These are phyloP conservation scores for Sinotaia quadrata DNA, from an alignment of 2,888 invertebrate genomes.

Conservation along the genomic window DNA sequence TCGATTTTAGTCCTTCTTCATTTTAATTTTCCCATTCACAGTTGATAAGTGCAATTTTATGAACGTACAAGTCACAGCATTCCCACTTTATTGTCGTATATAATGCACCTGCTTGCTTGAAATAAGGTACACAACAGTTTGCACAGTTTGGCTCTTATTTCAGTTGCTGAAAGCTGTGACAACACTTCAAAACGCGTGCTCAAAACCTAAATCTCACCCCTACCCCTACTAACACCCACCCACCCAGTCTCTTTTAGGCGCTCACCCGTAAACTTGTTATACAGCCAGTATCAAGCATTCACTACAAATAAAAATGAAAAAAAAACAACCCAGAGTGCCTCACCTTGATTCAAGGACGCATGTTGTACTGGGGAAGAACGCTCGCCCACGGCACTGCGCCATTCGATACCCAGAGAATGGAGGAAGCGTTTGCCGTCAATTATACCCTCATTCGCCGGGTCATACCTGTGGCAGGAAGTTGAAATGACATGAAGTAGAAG, in stretches of 20 bases:
- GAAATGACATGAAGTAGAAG: too few relatives aligned
- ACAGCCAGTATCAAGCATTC: too few relatives aligned
- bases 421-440: conserved; percentile 60
- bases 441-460: conserved; percentile 59
- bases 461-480: conserved; percentile 52
- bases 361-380: not conserved
- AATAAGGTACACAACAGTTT: too few relatives aligned
- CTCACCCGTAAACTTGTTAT: not conserved
- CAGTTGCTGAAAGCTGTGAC: too few relatives aligned
- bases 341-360: not conserved
- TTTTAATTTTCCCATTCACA: too few relatives aligned
- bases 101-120: too few relatives aligned
- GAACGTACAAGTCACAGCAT: too few relatives aligned
- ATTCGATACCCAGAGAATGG: conserved; percentile 61
- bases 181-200: too few relatives aligned
- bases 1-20: too few relatives aligned
- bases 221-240: not conserved
- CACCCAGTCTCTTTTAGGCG: not conserved
- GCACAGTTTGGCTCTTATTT: too few relatives aligned
- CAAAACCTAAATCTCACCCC: not conserved
- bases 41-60: too few relatives aligned
- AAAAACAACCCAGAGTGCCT: not conserved
- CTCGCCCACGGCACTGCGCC: conserved; percentile 32
- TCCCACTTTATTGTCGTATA: too few relatives aligned
- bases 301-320: not conserved